These are phyloP conservation scores for Hippopotamyrus pictus DNA, from an alignment of 2,797 vertebrate genomes.

Conservation along the genomic window DNA sequence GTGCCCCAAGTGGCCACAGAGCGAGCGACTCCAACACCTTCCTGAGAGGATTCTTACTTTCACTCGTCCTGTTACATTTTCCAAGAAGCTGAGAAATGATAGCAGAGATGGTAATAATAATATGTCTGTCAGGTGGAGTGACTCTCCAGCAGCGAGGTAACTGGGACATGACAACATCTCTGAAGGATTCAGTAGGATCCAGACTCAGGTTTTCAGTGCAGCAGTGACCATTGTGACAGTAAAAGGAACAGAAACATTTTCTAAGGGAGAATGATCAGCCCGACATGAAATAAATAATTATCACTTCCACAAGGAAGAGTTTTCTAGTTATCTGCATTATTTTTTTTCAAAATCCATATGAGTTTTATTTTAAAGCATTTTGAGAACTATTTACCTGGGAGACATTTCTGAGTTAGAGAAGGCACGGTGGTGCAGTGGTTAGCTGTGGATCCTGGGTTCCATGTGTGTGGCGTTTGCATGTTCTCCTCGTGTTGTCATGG, in stretches of 20 bases:
- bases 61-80: background rate
- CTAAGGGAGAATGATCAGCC: background rate
- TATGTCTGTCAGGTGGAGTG: background rate
- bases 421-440: background rate
- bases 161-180: background rate
- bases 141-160: background rate
- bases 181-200: background rate
- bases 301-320: background rate
- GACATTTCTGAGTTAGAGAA: background rate
- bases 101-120: background rate
- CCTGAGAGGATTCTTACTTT: background rate
- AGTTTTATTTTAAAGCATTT: background rate
- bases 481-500: background rate
- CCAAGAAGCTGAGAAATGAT: background rate
- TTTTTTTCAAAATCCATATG: background rate
- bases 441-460: background rate
- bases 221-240: background rate
- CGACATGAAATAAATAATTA: background rate
- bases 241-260: background rate
- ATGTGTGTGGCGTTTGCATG: background rate
- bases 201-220: background rate
- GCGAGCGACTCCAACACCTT: background rate
- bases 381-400: background rate
- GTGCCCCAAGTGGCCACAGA: conserved; percentile 35
- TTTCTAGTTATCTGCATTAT: background rate